Conservation (phyloP, 2,797 vertebrate genomes). For the Salmo trutta region DNA sequence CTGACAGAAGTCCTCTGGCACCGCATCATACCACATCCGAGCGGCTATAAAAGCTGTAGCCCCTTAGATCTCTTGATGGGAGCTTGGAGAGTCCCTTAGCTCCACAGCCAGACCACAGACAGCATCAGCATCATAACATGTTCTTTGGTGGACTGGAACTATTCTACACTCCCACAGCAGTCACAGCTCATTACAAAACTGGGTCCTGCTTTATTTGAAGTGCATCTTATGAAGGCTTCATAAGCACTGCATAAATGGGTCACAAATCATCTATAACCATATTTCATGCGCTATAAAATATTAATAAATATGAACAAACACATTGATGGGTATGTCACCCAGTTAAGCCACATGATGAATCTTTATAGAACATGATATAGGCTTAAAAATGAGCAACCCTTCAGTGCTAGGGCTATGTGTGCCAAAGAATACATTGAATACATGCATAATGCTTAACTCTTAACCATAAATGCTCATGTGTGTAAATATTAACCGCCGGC, state of each 20-base stretch:
- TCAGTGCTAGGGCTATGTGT: background rate
- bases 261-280: too few relatives aligned
- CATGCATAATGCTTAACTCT: background rate
- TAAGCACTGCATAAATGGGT: too few relatives aligned
- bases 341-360: too few relatives aligned
- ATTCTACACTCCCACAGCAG: background rate
- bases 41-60: conserved; percentile 10
- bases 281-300: too few relatives aligned
- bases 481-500: background rate
- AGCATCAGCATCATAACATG: conserved; percentile 3
- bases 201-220: background rate
- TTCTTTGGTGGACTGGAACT: background rate
- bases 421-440: background rate
- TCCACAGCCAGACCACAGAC: background rate
- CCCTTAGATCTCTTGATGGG: conserved; percentile 18
- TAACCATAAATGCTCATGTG: background rate
- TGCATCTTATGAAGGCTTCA: too few relatives aligned
- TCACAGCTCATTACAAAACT: conserved; percentile 1
- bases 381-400: background rate
- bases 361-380: too few relatives aligned
- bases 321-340: too few relatives aligned
- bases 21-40: background rate
- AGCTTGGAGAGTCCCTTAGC: conserved; percentile 2
- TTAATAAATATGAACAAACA: too few relatives aligned
- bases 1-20: conserved; percentile 10